These are phyloP conservation scores for Tetranychus cinnabarinus DNA, from an alignment of 1,140 invertebrate genomes.

Conservation along the genomic window DNA sequence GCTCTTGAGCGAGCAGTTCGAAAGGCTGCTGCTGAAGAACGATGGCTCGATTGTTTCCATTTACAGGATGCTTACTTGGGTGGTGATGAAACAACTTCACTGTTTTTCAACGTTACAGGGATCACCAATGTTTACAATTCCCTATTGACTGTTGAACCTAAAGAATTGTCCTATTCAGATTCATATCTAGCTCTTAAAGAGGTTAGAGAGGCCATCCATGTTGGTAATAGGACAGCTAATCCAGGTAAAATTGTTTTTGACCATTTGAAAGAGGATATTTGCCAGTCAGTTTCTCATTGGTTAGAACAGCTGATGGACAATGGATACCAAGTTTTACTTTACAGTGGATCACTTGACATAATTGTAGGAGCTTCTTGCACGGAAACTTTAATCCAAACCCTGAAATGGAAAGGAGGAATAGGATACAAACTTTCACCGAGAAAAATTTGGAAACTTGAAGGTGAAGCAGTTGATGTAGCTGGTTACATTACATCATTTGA, in stretches of 20 bases:
- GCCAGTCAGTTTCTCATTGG: conserved; percentile 52
- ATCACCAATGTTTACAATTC: conserved; percentile 57
- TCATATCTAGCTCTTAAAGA: conserved; percentile 22
- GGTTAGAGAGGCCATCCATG: conserved; percentile 47
- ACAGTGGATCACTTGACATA: conserved; percentile 64
- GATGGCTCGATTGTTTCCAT: neutral
- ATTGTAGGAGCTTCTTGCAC: conserved; percentile 56
- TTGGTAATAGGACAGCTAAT: conserved; percentile 36
- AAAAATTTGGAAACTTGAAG: conserved; percentile 35
- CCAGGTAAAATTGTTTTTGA: conserved; percentile 39
- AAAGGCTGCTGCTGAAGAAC: neutral
- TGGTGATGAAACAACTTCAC: neutral
- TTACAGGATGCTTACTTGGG: neutral
- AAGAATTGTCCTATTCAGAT: conserved; percentile 20
- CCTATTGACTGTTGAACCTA: conserved; percentile 31
- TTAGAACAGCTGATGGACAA: conserved; percentile 35
- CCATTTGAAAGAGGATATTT: conserved; percentile 46
- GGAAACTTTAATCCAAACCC: conserved; percentile 34
- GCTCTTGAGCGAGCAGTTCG: neutral
- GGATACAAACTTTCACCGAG: conserved; percentile 37
- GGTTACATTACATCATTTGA: conserved; percentile 46
- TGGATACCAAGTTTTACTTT: conserved; percentile 19
- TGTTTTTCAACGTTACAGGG: conserved; percentile 51
- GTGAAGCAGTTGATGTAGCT: conserved; percentile 34
- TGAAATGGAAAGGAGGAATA: conserved; percentile 39